Evolutionary conservation across 64 coral and sea anemone species (phyloP), one percentile per base, ranked within the genome.

Genomic region (Stylophora pistillata): DNA sequence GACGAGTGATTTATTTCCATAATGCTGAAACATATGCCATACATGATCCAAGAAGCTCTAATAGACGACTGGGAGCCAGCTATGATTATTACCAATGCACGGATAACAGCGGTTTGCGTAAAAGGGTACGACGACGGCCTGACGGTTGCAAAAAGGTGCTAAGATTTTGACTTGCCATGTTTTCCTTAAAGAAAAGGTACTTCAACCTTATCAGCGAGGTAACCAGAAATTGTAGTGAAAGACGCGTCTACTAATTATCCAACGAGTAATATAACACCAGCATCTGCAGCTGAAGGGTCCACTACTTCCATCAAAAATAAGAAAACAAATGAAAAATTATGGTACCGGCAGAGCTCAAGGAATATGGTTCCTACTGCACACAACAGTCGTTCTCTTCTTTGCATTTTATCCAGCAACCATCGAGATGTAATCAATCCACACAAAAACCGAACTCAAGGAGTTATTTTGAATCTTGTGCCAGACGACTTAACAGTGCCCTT

Each of bases 1-100:
- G 80, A 16, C 30, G 47, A 26, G 16, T 84, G 80, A 53, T 70
- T 84, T 23, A 84, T 65, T 17, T 84, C 80, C 80, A 84, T 18
- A 30, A 84, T 15, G 32, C 13, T 70, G 29, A 61, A 65, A 30
- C 15, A 56, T 0, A 68, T 10, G 59, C 14, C 10, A 47, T 37
- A 26, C 11, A 30, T 47, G 34, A 27, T 12, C 15, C 9, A 66
- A n/a, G 33, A 65, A n/a, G 15, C 15, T 29, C 16, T 26, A 84
- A 15, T 84, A 84, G 26, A 30, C 80, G 32, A 84, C 13, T 53
- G 29, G 30, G 9, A 84, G 59, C 41, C 58, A 63, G 26, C 30
- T 70, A 33, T n/a, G 10, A 34, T 41, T 0, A 28, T 13, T 57
- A 13, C 20, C 53, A 61, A 66, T 60, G 34, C 80, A 84, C 15